Conservation (phyloP, 2,113 vertebrate genomes). For the Pterocles burchelli region DNA sequence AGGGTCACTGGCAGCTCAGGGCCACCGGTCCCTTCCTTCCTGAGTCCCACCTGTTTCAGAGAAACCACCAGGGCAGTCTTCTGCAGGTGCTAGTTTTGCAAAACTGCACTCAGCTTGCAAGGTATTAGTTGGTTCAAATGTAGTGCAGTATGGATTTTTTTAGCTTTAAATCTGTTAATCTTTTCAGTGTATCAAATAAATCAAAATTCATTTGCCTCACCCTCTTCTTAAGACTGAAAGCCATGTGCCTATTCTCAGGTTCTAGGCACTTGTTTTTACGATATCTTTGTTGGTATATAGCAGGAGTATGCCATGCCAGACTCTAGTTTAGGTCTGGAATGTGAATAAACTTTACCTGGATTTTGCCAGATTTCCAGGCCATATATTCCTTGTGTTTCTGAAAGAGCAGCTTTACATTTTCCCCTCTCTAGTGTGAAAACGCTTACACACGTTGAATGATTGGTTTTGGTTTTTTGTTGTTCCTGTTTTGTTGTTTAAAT, state of each 20-base stretch:
- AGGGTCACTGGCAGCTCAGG: background rate
- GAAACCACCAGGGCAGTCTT: background rate
- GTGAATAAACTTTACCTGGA: background rate
- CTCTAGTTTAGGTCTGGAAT: background rate
- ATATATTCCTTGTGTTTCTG: background rate
- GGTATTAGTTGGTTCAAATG: background rate
- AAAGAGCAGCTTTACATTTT: background rate
- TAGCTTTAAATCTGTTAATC: background rate
- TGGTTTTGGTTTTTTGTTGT: background rate
- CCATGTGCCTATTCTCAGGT: background rate
- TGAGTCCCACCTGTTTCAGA: background rate
- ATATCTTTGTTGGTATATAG: background rate
- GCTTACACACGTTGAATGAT: accelerated
- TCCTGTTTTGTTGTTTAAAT: background rate
- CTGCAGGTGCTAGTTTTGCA: background rate
- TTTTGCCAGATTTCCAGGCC: background rate
- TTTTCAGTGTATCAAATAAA: background rate
- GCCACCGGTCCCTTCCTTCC: background rate
- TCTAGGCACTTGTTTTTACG: background rate
- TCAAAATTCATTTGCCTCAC: background rate
- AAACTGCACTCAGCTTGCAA: background rate
- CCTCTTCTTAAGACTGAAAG: background rate
- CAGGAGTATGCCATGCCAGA: background rate
- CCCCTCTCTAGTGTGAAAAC: background rate
- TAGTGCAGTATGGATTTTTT: background rate